phyloP scores from a whole-genome alignment of 2,888 invertebrate genomes.

The Sesamia inferens region DNA sequence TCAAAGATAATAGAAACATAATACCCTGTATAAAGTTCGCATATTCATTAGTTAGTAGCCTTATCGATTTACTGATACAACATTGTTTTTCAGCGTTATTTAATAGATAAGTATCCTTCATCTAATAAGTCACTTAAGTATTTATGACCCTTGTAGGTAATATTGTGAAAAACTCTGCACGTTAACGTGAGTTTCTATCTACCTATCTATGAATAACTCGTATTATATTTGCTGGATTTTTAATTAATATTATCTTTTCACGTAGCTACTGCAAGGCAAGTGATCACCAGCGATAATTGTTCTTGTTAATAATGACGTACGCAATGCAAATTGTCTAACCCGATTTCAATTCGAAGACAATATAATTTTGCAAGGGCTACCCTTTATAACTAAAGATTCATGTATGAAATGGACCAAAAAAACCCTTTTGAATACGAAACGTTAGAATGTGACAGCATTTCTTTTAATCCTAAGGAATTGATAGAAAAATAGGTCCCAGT shows the following conservation, averaged over 20 bases:
- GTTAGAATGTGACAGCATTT: conserved; percentile 25
- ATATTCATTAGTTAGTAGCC: conserved; percentile 64
- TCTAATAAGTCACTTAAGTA: conserved; percentile 62
- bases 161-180: conserved; percentile 43
- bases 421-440: conserved; percentile 30
- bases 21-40: conserved; percentile 56
- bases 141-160: conserved; percentile 56
- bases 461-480: conserved; percentile 21
- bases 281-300: conserved; percentile 22
- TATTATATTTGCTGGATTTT: conserved; percentile 11
- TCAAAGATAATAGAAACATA: conserved; percentile 58
- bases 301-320: conserved; percentile 27
- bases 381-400: conserved; percentile 41
- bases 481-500: conserved; percentile 37
- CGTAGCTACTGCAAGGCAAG: conserved; percentile 42
- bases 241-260: conserved; percentile 4
- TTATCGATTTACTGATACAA: conserved; percentile 75
- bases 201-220: conserved; percentile 26
- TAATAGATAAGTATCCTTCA: conserved; percentile 71
- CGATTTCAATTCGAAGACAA: conserved; percentile 43
- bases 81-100: conserved; percentile 78
- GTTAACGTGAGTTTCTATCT: conserved; percentile 22
- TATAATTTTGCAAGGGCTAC: conserved; percentile 19
- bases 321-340: conserved; percentile 42
- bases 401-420: conserved; percentile 28